Conservation (phyloP, 2,113 vertebrate species). For the Hippolais icterina region DNA sequence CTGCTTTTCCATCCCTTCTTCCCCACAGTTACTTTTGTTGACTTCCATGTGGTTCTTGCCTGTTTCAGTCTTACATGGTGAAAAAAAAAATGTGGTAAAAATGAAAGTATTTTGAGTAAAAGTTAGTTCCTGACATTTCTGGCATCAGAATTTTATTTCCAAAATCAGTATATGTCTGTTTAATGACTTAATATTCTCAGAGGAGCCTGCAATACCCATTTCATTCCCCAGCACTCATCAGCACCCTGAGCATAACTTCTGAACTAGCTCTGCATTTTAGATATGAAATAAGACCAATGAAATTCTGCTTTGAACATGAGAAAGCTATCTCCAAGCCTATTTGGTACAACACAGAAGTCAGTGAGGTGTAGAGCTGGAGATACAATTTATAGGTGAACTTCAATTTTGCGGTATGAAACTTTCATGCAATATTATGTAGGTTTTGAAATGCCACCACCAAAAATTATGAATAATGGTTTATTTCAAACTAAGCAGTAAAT, state of each 20-base stretch:
- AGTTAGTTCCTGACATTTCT: not conserved
- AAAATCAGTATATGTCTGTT: not conserved
- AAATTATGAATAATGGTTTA: not conserved
- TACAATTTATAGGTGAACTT: not conserved
- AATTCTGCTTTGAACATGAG: not conserved
- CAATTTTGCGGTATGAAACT: not conserved
- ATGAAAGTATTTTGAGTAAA: not conserved
- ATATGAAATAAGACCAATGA: not conserved
- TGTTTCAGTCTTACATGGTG: not conserved
- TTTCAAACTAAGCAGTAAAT: not conserved
- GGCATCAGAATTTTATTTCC: not conserved
- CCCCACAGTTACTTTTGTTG: not conserved
- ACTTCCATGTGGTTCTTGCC: not conserved
- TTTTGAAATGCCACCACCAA: not conserved
- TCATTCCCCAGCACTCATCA: not conserved
- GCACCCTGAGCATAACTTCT: not conserved
- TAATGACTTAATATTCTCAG: not conserved
- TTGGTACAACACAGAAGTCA: not conserved
- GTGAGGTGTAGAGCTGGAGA: not conserved
- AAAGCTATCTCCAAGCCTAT: not conserved
- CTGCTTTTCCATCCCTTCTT: not conserved
- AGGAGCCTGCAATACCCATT: not conserved
- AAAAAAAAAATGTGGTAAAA: not conserved
- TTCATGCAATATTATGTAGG: not conserved
- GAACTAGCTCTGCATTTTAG: not conserved